A percentile compares a stretch with the other conserved stretches of the same genome.
These are phyloP conservation scores for Cromileptes altivelis DNA, from an alignment of 2,113 vertebrate genomes.

Conservation along the genomic window DNA sequence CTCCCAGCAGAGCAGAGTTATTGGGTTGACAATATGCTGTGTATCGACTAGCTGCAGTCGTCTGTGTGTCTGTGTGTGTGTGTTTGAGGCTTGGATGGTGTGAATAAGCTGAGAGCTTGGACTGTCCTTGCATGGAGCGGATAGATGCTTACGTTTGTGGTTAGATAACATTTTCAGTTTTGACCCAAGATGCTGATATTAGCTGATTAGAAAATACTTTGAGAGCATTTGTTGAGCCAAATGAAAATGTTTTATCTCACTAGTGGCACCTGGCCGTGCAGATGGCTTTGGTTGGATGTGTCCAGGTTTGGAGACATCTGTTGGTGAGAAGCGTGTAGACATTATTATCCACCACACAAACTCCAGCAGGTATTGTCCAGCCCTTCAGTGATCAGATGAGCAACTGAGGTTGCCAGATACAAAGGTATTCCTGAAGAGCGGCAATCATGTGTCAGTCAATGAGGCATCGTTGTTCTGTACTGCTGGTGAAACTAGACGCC, in stretches of 20 bases:
- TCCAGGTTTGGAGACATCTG: neutral
- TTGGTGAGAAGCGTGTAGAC: too few species aligned
- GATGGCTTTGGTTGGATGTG: neutral
- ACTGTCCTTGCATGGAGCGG: constrained; percentile 5
- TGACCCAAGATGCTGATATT: neutral
- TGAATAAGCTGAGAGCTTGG: neutral
- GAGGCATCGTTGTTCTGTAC: neutral
- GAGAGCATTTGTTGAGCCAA: neutral
- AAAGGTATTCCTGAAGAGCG: neutral
- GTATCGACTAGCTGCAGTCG: constrained; percentile 27
- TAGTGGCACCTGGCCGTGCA: neutral
- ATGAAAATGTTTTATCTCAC: neutral
- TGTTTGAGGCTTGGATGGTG: neutral
- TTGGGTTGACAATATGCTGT: constrained; percentile 25
- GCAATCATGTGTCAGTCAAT: too few species aligned
- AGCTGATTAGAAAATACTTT: neutral
- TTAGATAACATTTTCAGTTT: neutral
- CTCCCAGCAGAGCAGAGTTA: constrained; percentile 31
- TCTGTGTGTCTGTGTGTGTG: constrained; percentile 12
- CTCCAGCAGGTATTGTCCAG: neutral
- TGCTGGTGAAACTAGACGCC: neutral
- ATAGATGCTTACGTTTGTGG: neutral
- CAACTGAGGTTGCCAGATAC: neutral
- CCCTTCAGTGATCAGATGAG: neutral
- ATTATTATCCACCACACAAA: neutral